These are phyloP conservation scores for Noctuana brunneofusca DNA, from an alignment of 2,888 invertebrate genomes.

Conservation along the genomic window DNA sequence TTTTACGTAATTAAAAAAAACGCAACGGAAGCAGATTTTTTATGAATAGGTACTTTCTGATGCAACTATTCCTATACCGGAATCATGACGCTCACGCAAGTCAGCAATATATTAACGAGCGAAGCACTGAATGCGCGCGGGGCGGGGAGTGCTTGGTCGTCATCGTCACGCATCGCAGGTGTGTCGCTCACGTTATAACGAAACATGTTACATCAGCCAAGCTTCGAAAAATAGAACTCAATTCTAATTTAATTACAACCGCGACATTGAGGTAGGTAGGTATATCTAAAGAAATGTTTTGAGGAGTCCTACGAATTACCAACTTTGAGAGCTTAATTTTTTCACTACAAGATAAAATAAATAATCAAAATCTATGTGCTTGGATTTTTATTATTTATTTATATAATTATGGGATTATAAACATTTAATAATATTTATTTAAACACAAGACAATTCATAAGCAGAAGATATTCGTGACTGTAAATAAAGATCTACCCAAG, in stretches of 20 bases:
- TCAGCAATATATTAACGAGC: constrained; percentile 31
- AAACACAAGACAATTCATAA: no score
- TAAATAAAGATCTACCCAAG: no score
- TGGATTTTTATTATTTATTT: no score
- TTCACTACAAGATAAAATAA: no score
- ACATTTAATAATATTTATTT: no score
- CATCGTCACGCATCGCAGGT: constrained; percentile 31
- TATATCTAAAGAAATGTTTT: not conserved
- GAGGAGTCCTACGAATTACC: no score
- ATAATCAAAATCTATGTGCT: no score
- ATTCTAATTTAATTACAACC: constrained; percentile 15
- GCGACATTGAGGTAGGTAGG: constrained; percentile 23
- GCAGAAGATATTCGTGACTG: no score
- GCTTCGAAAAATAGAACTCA: not conserved
- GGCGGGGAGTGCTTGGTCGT: not conserved
- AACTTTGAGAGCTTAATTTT: no score
- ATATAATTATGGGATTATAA: no score
- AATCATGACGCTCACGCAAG: constrained; percentile 29
- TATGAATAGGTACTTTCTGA: constrained; percentile 32
- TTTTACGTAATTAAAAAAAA: constrained; percentile 1
- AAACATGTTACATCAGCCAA: constrained; percentile 25
- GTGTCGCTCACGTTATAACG: constrained; percentile 15
- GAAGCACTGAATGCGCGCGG: constrained; percentile 17
- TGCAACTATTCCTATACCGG: constrained; percentile 36
- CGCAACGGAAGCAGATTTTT: constrained; percentile 3